Evolutionary conservation across 1,140 invertebrate species (phyloP).

Genomic region (Microplitis mediator): DNA sequence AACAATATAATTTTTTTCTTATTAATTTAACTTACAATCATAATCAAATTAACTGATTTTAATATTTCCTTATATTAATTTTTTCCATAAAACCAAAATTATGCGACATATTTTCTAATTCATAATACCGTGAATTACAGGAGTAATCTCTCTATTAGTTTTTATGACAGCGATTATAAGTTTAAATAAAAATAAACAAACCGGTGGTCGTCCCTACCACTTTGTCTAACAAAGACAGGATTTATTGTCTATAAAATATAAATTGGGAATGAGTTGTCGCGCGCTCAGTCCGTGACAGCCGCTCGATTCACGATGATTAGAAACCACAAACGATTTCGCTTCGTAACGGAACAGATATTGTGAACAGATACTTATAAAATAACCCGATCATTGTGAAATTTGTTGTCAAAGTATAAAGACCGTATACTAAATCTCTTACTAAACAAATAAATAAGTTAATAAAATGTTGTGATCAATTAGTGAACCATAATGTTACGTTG

Average conservation of each 20-base stretch:
- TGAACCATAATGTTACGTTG: conserved; percentile 24
- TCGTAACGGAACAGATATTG: conserved; percentile 22
- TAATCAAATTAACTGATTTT: no score
- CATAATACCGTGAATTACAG: not conserved
- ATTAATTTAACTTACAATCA: no score
- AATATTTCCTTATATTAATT: no score
- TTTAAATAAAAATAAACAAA: no score
- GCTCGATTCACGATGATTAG: conserved; percentile 41
- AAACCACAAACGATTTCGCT: conserved; percentile 30
- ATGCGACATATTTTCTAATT: not conserved
- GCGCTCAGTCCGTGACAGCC: conserved; percentile 45
- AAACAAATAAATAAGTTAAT: not conserved
- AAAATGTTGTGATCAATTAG: conserved; percentile 5
- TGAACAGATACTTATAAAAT: conserved; percentile 7
- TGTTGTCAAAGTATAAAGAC: not conserved
- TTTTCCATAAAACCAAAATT: not conserved
- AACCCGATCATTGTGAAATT: conserved; percentile 24
- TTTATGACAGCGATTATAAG: no score
- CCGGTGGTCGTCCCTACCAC: no score
- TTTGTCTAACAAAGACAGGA: not conserved
- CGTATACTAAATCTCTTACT: not conserved
- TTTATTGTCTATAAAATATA: conserved; percentile 50
- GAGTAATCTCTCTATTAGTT: not conserved
- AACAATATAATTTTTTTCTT: no score
- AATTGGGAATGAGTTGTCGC: conserved; percentile 45